These are phyloP conservation scores for Dromiciops gliroides DNA, from an alignment of 2,113 vertebrate species.

Conservation along the genomic window DNA sequence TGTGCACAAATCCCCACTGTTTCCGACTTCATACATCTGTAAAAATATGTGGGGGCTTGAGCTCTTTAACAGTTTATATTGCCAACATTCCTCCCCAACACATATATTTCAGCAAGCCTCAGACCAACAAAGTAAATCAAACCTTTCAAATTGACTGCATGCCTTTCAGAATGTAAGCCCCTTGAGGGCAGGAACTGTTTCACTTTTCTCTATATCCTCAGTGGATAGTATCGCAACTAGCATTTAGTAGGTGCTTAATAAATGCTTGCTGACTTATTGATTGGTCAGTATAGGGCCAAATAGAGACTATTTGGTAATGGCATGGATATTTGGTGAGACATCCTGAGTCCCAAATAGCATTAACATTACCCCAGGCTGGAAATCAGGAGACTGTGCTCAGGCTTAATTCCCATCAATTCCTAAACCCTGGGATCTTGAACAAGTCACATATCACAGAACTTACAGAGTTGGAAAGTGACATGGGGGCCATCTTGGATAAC, in stretches of 20 bases:
- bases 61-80: neutral
- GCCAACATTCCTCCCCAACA: neutral
- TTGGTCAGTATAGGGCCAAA: neutral
- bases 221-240: neutral
- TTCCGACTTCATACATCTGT: neutral
- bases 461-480: neutral
- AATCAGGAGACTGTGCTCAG: neutral
- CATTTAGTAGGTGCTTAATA: neutral
- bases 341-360: neutral
- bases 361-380: neutral
- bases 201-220: neutral
- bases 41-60: neutral
- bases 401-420: neutral
- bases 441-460: neutral
- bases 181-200: neutral
- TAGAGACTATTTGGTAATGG: neutral
- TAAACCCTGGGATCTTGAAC: neutral
- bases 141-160: neutral
- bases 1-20: neutral
- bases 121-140: neutral
- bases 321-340: neutral
- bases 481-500: neutral
- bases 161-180: neutral
- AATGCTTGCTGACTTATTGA: neutral
- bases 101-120: neutral